Base-by-base conservation (phyloP, 2,888 invertebrate species). In the Holacanthella duospinosa region DNA sequence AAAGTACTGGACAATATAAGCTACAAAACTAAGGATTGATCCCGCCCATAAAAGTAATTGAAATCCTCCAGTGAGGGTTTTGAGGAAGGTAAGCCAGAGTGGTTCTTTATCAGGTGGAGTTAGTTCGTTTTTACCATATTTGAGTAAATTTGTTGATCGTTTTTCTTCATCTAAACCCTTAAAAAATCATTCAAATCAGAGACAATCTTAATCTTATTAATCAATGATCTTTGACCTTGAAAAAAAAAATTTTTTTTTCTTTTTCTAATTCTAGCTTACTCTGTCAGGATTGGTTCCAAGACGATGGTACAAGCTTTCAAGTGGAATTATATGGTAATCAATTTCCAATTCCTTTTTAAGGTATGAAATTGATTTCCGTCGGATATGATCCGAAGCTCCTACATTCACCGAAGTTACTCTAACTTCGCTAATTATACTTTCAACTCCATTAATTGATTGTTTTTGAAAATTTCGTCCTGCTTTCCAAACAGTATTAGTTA, bases 341-440 rank as follows among this genome's bases (percentile, higher is more conserved):
- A 82, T 81, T 68, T 79, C 79, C 69, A 82, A 74, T 74, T 82
- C 82, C 74, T 81, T 80, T 71, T 82, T 82, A 69, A 82, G 78
- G 64, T 81, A 80, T 68, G 79, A 79, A 70, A 82, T 71, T 63
- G 82, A 76, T 68, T 73, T 73, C 55, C 74, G 63, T 25, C 70
- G 55, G 28, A 72, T 68, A 16, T 67, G 66, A 12, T 64, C 59
- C 44, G 66, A 66, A 29, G 69, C 67, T 3, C 72, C 72, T 43
- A 72, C 27, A 28, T 59, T 43, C 3, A 59, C 36, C n/a, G 29
- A 21, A 27, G 27, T 27, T 6, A 55, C 28, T 6, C 25, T 55
- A 12, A 29, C 28, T 29, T 55, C 55, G 55, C 28, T 29, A 3
- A 55, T 6, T 6, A 55, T 29, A 21, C 6, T 26, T 6, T 55